These are phyloP conservation scores for Tetranychus piercei DNA, from an alignment of 2,888 invertebrate genomes.

Conservation along the genomic window DNA sequence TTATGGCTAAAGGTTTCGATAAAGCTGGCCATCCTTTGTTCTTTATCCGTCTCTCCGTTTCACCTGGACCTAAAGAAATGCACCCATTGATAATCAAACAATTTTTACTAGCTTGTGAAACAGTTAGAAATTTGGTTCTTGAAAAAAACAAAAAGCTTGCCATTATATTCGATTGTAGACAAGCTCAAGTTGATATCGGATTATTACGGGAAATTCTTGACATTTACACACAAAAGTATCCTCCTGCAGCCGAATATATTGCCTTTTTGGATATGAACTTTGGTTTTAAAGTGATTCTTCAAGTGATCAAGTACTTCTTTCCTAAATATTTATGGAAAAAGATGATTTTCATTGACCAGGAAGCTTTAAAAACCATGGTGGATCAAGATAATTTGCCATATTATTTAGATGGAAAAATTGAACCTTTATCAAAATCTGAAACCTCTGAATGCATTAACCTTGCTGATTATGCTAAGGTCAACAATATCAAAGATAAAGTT, in stretches of 20 bases:
- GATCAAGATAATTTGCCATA: background rate
- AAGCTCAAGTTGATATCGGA: background rate
- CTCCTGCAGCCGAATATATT: background rate
- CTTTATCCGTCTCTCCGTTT: background rate
- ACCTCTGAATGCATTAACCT: background rate
- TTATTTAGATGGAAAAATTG: background rate
- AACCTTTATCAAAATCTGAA: background rate
- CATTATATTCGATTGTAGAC: slow-evolving; percentile 1
- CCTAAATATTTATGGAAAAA: slow-evolving; percentile 6
- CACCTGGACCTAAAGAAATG: background rate
- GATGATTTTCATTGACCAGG: slow-evolving; percentile 4
- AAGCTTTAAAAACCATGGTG: background rate
- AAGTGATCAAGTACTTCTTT: slow-evolving; percentile 1
- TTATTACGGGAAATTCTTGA: background rate
- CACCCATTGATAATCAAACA: background rate
- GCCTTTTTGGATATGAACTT: slow-evolving; percentile 7
- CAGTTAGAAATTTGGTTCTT: background rate
- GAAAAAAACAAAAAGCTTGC: background rate
- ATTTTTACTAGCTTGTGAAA: background rate
- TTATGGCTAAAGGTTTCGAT: background rate
- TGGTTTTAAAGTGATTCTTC: background rate
- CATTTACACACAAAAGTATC: slow-evolving; percentile 4
- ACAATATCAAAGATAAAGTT: background rate
- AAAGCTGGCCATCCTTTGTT: background rate
- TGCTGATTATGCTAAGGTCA: background rate